Conservation (phyloP, 2,888 invertebrate genomes). For the Embidobia sp. region DNA sequence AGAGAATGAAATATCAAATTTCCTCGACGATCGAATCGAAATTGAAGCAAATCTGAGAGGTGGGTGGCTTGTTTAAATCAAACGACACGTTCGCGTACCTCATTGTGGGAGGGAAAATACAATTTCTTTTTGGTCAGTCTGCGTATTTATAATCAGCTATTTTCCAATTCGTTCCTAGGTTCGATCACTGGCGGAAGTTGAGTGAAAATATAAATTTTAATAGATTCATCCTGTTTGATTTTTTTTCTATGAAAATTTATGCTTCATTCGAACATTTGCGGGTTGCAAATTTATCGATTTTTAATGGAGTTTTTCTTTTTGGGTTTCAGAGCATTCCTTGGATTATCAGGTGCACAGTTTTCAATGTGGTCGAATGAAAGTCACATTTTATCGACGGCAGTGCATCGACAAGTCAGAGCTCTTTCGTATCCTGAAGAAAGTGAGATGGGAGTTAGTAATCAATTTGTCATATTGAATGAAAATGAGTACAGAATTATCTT, state of each 20-base stretch:
- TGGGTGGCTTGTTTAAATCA: slow-evolving; percentile 60
- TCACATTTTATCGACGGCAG: slow-evolving; percentile 53
- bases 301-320: neutral
- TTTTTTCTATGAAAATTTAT: no score
- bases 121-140: slow-evolving; percentile 58
- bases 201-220: no score
- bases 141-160: slow-evolving; percentile 45
- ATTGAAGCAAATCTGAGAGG: slow-evolving; percentile 48
- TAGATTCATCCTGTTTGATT: no score
- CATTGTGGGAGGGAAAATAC: slow-evolving; percentile 29
- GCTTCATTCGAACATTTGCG: neutral
- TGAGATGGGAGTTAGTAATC: slow-evolving; percentile 72
- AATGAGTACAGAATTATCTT: no score
- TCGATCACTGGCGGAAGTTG: slow-evolving; percentile 5
- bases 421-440: slow-evolving; percentile 74
- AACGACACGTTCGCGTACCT: slow-evolving; percentile 46
- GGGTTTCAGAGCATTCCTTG: slow-evolving; percentile 20
- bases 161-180: slow-evolving; percentile 32
- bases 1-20: slow-evolving; percentile 45
- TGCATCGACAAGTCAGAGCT: slow-evolving; percentile 69
- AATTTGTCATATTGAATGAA: neutral
- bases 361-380: slow-evolving; percentile 19
- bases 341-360: slow-evolving; percentile 20
- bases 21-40: slow-evolving; percentile 26
- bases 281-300: neutral